Evolutionary conservation across 2,113 vertebrate species (phyloP).

Genomic region (Anas platyrhynchos): DNA sequence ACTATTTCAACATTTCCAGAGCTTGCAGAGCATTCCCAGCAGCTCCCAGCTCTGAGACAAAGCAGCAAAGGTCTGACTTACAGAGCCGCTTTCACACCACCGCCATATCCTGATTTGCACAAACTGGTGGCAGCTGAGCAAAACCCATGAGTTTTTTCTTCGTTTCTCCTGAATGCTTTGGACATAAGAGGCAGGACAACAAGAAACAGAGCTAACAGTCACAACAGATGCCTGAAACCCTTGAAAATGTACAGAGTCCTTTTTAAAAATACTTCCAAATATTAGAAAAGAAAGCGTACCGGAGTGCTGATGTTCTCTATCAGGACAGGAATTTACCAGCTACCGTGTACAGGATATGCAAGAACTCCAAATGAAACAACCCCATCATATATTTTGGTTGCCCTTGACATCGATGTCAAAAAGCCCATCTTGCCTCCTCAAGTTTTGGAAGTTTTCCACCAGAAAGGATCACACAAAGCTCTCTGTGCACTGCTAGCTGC

Average conservation of each 20-base stretch:
- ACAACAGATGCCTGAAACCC: neutral
- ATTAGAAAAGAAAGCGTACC: neutral
- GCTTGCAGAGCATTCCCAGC: neutral
- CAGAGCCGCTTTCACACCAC: neutral
- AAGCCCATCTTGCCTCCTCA: neutral
- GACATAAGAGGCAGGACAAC: neutral
- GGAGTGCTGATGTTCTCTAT: neutral
- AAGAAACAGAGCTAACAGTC: neutral
- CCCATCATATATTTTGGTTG: rapidly evolving
- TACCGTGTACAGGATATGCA: neutral
- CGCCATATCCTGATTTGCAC: neutral
- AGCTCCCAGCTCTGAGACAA: neutral
- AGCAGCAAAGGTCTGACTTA: neutral
- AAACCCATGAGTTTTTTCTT: neutral
- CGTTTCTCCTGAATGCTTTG: neutral
- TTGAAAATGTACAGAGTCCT: neutral
- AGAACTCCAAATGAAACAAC: neutral
- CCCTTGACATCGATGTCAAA: neutral
- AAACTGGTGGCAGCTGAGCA: neutral
- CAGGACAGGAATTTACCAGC: neutral
- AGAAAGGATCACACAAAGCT: neutral
- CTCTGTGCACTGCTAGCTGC: neutral
- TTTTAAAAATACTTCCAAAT: neutral
- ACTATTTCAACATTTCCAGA: neutral
- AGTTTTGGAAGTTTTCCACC: neutral